These are phyloP conservation scores for Limosa lapponica DNA, from an alignment of 2,797 vertebrate species.

Conservation along the genomic window DNA sequence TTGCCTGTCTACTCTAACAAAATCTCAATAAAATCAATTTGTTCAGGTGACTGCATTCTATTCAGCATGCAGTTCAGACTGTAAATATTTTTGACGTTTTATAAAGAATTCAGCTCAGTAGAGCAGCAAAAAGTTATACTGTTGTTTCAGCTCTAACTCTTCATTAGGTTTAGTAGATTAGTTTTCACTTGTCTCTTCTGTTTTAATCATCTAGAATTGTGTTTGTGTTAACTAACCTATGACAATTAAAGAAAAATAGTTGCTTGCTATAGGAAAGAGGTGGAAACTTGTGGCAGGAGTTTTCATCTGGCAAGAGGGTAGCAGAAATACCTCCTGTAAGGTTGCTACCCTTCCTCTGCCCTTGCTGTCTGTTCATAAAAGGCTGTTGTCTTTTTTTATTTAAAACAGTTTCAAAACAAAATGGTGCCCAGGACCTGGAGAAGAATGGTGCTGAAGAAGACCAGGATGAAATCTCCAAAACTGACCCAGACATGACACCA, in stretches of 20 bases:
- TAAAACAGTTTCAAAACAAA: constrained; percentile 79
- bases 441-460: constrained; percentile 62
- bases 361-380: neutral
- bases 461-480: constrained; percentile 45
- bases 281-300: neutral
- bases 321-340: neutral
- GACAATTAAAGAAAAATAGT: neutral
- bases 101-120: constrained; percentile 6
- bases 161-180: neutral
- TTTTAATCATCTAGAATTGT: neutral
- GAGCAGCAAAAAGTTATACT: constrained; percentile 23
- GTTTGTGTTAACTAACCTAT: neutral
- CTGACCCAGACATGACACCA: constrained; percentile 80
- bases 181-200: neutral
- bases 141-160: constrained; percentile 1
- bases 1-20: neutral
- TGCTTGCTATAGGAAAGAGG: neutral
- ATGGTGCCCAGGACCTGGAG: constrained; percentile 66
- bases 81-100: constrained; percentile 16
- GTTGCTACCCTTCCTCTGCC: neutral
- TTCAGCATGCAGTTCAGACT: neutral
- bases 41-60: constrained; percentile 7
- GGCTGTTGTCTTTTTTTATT: constrained; percentile 1
- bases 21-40: constrained; percentile 40
- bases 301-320: neutral